These are phyloP conservation scores for Antheraea mylitta DNA, from an alignment of 1,140 invertebrate genomes.

Conservation along the genomic window DNA sequence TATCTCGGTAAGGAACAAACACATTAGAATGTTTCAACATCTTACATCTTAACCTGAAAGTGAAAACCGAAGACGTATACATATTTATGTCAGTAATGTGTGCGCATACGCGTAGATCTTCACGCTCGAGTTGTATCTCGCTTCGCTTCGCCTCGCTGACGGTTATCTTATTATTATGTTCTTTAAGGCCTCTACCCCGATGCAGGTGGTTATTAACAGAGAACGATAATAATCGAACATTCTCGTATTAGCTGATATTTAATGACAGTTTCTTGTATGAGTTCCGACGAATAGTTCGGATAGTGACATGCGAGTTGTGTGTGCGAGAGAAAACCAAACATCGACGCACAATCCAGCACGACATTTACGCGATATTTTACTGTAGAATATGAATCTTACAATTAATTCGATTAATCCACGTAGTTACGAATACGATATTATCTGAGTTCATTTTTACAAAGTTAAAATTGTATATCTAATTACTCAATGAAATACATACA, in stretches of 20 bases:
- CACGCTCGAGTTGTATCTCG: conserved; percentile 19
- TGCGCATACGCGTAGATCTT: conserved; percentile 32
- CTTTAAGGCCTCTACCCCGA: conserved; percentile 30
- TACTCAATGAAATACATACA: too few relatives aligned
- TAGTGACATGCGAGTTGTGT: conserved; percentile 60
- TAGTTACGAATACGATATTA: too few relatives aligned
- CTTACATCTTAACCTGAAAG: conserved; percentile 37
- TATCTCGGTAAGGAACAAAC: background rate
- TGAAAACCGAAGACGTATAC: conserved; percentile 39
- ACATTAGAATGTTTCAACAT: background rate
- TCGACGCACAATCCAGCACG: conserved; percentile 1
- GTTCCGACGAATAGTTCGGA: conserved; percentile 68
- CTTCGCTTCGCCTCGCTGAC: conserved; percentile 3
- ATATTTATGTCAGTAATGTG: conserved; percentile 18
- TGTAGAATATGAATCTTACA: background rate
- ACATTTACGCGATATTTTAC: background rate
- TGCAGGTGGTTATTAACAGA: conserved; percentile 41
- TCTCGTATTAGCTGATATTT: conserved; percentile 61
- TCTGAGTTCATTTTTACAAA: too few relatives aligned
- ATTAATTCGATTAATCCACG: too few relatives aligned
- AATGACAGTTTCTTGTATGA: conserved; percentile 69
- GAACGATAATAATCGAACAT: conserved; percentile 26
- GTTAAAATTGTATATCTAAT: too few relatives aligned
- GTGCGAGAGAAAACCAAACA: conserved; percentile 45
- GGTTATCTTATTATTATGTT: conserved; percentile 18